phyloP scores from a whole-genome alignment of 2,888 invertebrate genomes.

The Nomada fabriciana region DNA sequence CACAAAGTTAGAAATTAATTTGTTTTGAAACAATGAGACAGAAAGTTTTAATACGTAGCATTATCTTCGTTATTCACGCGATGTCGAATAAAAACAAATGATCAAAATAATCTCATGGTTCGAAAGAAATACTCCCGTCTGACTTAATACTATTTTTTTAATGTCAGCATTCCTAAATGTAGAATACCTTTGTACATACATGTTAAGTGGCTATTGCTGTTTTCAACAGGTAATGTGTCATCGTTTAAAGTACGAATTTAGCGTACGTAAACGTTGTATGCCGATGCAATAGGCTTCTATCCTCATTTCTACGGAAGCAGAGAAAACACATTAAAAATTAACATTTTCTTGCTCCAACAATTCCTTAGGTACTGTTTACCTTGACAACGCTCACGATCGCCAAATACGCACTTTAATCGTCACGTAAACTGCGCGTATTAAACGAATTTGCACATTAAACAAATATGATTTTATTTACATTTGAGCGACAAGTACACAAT shows the following conservation, averaged over 20 bases:
- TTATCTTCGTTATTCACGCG: conserved; percentile 40
- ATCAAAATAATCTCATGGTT: conserved; percentile 34
- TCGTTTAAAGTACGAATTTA: conserved; percentile 52
- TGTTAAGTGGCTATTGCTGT: conserved; percentile 59
- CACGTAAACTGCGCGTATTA: conserved; percentile 57
- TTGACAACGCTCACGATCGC: conserved; percentile 25
- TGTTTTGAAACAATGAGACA: conserved; percentile 49
- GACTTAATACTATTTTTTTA: conserved; percentile 55
- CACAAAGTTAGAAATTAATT: conserved; percentile 38
- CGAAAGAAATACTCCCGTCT: conserved; percentile 46
- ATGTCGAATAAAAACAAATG: conserved; percentile 11
- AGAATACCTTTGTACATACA: conserved; percentile 62
- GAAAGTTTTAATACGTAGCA: conserved; percentile 36
- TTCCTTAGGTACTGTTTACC: background rate
- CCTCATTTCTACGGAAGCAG: background rate
- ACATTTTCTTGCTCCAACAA: background rate
- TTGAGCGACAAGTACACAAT: conserved; percentile 77
- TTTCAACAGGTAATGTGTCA: conserved; percentile 51
- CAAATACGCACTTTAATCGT: conserved; percentile 44
- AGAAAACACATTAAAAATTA: background rate
- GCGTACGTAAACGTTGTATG: conserved; percentile 32
- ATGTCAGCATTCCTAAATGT: conserved; percentile 56
- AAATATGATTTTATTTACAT: conserved; percentile 78
- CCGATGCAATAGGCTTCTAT: background rate
- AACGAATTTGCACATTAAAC: conserved; percentile 73